Conservation (phyloP, 2,113 vertebrate genomes). For the Triplophysa rosa region DNA sequence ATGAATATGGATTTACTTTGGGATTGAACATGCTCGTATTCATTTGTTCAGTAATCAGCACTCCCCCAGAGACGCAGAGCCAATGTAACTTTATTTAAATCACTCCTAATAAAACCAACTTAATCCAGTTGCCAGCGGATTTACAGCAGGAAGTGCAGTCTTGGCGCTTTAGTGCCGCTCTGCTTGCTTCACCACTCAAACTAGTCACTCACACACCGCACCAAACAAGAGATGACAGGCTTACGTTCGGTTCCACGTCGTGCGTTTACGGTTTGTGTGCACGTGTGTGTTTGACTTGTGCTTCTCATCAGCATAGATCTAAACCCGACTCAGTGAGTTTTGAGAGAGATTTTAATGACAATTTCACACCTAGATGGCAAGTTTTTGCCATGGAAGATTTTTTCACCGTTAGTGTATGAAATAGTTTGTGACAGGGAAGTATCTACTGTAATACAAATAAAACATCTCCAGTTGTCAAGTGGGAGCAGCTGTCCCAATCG, state of each 20-base stretch:
- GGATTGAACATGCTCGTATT: neutral
- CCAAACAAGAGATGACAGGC: slow-evolving; percentile 4
- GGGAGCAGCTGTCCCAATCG: no score
- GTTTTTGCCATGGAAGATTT: no score
- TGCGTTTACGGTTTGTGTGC: neutral
- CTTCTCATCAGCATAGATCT: neutral
- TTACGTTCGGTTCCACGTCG: slow-evolving; percentile 13
- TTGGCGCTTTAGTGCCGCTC: neutral
- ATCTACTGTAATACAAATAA: no score
- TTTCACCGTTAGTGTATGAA: no score
- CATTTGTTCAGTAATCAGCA: slow-evolving; percentile 40
- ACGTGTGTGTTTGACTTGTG: neutral
- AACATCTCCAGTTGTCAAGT: no score
- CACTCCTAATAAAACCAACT: slow-evolving; percentile 32
- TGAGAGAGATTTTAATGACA: neutral
- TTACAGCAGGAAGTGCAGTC: slow-evolving; percentile 33
- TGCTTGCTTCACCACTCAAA: neutral
- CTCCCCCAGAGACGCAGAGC: slow-evolving; percentile 14
- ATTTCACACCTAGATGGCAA: no score
- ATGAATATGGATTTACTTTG: slow-evolving; percentile 47
- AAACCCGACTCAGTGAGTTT: neutral
- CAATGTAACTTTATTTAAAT: slow-evolving; percentile 40
- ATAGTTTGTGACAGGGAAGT: no score
- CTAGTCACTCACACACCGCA: slow-evolving; percentile 7
- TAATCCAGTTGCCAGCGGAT: slow-evolving; percentile 39